Evolutionary conservation across 1,140 invertebrate genomes (phyloP).

Genomic region (Drosophila insularis): DNA sequence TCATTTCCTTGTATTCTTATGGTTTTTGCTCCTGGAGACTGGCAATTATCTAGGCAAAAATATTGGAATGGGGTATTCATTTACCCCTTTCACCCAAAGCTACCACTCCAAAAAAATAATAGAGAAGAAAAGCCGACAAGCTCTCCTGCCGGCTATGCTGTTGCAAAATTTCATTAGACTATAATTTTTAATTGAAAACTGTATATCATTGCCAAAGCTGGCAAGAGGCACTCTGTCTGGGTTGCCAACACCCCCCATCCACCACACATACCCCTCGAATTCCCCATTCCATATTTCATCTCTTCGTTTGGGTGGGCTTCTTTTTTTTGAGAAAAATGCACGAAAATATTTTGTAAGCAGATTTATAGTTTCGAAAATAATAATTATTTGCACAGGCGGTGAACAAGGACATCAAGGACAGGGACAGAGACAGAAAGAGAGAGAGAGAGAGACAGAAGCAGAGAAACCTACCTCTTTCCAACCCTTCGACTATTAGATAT

Average conservation of each 20-base stretch:
- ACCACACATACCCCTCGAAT: neutral
- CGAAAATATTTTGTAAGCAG: constrained; percentile 74
- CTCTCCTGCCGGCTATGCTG: constrained; percentile 42
- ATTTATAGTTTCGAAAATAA: constrained; percentile 77
- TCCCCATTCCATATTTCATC: neutral
- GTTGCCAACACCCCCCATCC: neutral
- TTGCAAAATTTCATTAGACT: constrained; percentile 68
- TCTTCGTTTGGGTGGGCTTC: constrained; percentile 28
- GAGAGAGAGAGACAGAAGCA: neutral
- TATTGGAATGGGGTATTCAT: neutral
- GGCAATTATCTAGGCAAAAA: constrained; percentile 38
- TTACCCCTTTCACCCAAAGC: neutral
- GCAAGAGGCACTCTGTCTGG: constrained; percentile 42
- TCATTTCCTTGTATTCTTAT: neutral
- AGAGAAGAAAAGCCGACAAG: constrained; percentile 32
- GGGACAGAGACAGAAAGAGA: too few relatives aligned
- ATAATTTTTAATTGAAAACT: constrained; percentile 75
- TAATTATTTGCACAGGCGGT: constrained; percentile 73
- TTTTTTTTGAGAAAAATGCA: constrained; percentile 52
- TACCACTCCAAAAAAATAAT: neutral
- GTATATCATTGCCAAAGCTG: constrained; percentile 65
- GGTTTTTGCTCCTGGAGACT: constrained; percentile 10
- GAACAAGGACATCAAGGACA: constrained; percentile 40
- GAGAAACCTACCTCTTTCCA: neutral
- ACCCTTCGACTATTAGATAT: neutral